Conservation (phyloP, 2,797 vertebrate species). For the Gymnopithys bicolor region DNA sequence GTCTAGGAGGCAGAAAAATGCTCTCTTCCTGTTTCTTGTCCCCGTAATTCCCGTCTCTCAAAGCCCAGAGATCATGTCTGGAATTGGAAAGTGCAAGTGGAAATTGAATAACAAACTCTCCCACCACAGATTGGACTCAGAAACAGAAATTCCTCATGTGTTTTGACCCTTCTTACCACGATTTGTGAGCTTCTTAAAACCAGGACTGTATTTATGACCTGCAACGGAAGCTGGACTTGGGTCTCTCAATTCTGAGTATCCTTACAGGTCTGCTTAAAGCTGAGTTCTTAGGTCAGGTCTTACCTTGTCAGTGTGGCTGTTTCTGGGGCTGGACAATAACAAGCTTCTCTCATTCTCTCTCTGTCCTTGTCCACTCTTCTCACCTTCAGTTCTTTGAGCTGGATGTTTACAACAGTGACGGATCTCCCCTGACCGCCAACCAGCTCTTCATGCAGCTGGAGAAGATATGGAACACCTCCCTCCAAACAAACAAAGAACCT, state of each 20-base stretch:
- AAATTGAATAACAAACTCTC: background rate
- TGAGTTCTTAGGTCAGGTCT: background rate
- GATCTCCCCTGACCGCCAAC: slow-evolving; percentile 88
- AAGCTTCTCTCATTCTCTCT: background rate
- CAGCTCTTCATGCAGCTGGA: slow-evolving; percentile 95
- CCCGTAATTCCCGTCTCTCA: background rate
- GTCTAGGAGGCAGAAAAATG: background rate
- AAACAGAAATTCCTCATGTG: background rate
- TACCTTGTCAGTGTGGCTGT: background rate
- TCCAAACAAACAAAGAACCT: slow-evolving; percentile 97
- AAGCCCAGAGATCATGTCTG: background rate
- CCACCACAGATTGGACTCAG: background rate
- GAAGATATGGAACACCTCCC: slow-evolving; percentile 97
- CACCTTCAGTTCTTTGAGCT: slow-evolving; percentile 90
- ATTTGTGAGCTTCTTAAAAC: background rate
- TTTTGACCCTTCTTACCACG: background rate
- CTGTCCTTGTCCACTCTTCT: background rate
- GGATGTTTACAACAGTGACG: slow-evolving; percentile 94
- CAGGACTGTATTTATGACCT: background rate
- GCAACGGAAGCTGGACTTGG: background rate
- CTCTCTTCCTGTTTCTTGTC: background rate
- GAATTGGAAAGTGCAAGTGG: background rate
- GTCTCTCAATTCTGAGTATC: background rate
- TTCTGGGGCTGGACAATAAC: background rate
- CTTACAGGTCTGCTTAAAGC: background rate